Evolutionary conservation across 1,140 invertebrate genomes (phyloP).

Genomic region (Lycorma delicatula): DNA sequence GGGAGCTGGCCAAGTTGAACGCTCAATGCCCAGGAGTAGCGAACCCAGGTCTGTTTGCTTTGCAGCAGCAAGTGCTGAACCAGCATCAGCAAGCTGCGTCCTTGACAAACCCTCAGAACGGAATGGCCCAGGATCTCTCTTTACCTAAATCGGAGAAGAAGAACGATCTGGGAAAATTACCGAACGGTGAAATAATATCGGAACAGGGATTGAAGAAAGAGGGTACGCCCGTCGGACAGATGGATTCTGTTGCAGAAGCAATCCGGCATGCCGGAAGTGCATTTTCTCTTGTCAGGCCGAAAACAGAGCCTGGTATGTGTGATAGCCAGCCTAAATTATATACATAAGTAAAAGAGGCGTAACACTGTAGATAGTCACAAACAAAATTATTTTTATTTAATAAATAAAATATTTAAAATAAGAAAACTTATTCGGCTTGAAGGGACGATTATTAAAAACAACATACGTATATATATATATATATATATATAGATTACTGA

Average conservation of each 20-base stretch:
- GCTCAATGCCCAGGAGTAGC: slow-evolving; percentile 10
- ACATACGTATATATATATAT: too few species aligned
- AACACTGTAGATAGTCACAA: too few species aligned
- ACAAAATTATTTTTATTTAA: too few species aligned
- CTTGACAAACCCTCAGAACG: slow-evolving; percentile 48
- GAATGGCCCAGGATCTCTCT: slow-evolving; percentile 74
- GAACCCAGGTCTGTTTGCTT: slow-evolving; percentile 52
- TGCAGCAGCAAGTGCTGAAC: slow-evolving; percentile 60
- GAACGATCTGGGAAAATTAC: slow-evolving; percentile 36
- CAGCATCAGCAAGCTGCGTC: slow-evolving; percentile 25
- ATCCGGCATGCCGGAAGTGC: slow-evolving; percentile 74
- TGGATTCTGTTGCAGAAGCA: slow-evolving; percentile 41
- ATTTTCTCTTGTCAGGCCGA: slow-evolving; percentile 73
- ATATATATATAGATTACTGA: too few species aligned
- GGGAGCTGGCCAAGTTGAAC: slow-evolving; percentile 81
- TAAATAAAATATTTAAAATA: too few species aligned
- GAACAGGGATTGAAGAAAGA: slow-evolving; percentile 18
- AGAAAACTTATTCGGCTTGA: too few species aligned
- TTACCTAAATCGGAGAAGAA: slow-evolving; percentile 69
- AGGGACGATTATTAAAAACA: too few species aligned
- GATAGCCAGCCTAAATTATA: background rate
- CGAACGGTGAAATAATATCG: slow-evolving; percentile 17
- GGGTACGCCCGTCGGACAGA: slow-evolving; percentile 7
- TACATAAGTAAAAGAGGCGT: too few species aligned
- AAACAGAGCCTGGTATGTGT: slow-evolving; percentile 56